Conservation (phyloP, 2,797 vertebrate species). For the Microchirus variegatus region DNA sequence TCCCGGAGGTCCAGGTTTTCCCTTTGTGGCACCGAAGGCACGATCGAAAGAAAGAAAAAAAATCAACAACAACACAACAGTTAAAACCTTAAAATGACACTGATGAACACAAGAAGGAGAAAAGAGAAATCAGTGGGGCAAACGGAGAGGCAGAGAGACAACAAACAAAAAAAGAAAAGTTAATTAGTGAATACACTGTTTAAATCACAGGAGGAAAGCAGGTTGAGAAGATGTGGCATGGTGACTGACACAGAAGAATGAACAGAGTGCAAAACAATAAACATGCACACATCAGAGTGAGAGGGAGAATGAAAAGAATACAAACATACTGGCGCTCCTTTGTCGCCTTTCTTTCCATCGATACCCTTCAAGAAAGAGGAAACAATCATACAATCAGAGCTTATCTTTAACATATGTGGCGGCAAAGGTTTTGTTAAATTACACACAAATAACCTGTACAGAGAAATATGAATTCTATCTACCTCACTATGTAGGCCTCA, state of each 20-base stretch:
- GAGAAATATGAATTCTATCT: neutral
- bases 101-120: slow-evolving; percentile 34
- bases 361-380: slow-evolving; percentile 72
- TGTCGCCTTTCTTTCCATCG: slow-evolving; percentile 84
- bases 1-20: slow-evolving; percentile 85
- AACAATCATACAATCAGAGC: neutral
- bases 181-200: slow-evolving; percentile 54
- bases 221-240: slow-evolving; percentile 32
- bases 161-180: slow-evolving; percentile 30
- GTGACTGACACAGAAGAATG: slow-evolving; percentile 40
- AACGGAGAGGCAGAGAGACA: slow-evolving; percentile 36
- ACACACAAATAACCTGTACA: too few relatives aligned
- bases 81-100: slow-evolving; percentile 53
- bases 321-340: slow-evolving; percentile 83
- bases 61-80: slow-evolving; percentile 25
- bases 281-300: slow-evolving; percentile 14
- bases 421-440: neutral
- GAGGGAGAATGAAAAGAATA: slow-evolving; percentile 10
- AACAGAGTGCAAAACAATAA: slow-evolving; percentile 29
- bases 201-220: slow-evolving; percentile 23
- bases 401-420: neutral
- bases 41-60: slow-evolving; percentile 45
- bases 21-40: slow-evolving; percentile 71
- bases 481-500: neutral
- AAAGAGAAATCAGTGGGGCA: slow-evolving; percentile 28